Evolutionary conservation across 2,888 invertebrate species (phyloP), one percentile per base, ranked within the genome.

Genomic region (Cataglyphis cursor): DNA sequence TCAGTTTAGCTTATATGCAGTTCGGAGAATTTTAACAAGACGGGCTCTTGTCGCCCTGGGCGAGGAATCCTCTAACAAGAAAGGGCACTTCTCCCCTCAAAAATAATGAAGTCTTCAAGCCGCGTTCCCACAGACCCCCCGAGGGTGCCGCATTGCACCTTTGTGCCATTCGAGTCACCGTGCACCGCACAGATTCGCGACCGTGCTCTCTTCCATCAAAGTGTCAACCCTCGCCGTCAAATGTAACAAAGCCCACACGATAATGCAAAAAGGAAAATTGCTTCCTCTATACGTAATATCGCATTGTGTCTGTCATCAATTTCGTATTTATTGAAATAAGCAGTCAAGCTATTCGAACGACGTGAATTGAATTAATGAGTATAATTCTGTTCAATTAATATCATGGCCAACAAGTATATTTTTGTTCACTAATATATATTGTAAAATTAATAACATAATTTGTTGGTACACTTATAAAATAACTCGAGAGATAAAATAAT

Each of bases 21-120:
- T 91, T 92, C 87, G 87, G 89, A 92, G 93, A 93, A 93, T 93
- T 93, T 93, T 93, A 93, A 93, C 93, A 92, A 93, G 93, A 91
- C 91, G 84, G 87, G 74, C 81, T 85, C 86, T 85, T 86, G 89
- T 90, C 87, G 93, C 93, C 92, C 87, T 85, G 84, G 91, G 93
- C 93, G 84, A 92, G 89, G 90, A 88, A 90, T 90, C 89, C 90
- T 88, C 90, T 91, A 92, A 90, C 91, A 91, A 91, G 92, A 92
- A 90, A 91, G 91, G 85, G 89, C 89, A 86, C 89, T 90, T 91
- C 91, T 91, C 88, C 88, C 90, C 89, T 89, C 87, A 90, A 92
- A 92, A 92, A 91, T 92, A 92, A 92, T 92, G 91, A 92, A 92
- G 92, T 92, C 92, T 92, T 92, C 90, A 91, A 89, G 88, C 85